Percentiles rank a stretch among this genome's conserved stretches.
Evolutionary conservation across 2,797 vertebrate genomes (phyloP).

Genomic region (Clarias fuscus): DNA sequence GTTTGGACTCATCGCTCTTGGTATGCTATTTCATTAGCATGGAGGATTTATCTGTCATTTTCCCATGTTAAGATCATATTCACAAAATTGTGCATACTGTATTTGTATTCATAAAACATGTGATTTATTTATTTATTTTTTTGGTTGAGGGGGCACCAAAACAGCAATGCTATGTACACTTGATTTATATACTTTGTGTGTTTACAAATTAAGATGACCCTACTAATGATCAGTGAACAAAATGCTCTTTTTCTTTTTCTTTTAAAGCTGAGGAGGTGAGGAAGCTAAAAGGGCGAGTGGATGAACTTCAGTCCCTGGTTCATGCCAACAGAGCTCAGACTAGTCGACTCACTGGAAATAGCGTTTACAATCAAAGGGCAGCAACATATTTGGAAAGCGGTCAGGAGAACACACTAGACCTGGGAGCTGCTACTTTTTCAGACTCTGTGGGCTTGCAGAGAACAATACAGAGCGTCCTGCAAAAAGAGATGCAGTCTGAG

Average conservation of each 20-base stretch:
- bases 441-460: constrained; percentile 62
- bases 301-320: constrained; percentile 71
- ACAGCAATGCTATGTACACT: background rate
- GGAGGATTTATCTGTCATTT: background rate
- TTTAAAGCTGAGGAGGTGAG: constrained; percentile 86
- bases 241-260: constrained; percentile 6
- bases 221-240: background rate
- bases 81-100: background rate
- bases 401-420: constrained; percentile 46
- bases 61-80: background rate
- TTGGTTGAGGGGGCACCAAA: background rate
- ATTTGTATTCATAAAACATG: background rate
- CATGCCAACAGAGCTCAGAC: constrained; percentile 38
- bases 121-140: background rate
- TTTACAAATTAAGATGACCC: background rate
- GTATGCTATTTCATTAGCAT: background rate
- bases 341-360: constrained; percentile 51
- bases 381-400: background rate
- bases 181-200: background rate
- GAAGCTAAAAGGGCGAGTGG: constrained; percentile 85
- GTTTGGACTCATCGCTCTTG: constrained; percentile 90
- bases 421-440: constrained; percentile 42
- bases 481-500: constrained; percentile 76
- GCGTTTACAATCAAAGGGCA: constrained; percentile 40
- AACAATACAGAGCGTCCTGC: constrained; percentile 75